Evolutionary conservation across 2,888 invertebrate species (phyloP), one percentile per base, ranked within the genome.

Genomic region (Erannis defoliaria): DNA sequence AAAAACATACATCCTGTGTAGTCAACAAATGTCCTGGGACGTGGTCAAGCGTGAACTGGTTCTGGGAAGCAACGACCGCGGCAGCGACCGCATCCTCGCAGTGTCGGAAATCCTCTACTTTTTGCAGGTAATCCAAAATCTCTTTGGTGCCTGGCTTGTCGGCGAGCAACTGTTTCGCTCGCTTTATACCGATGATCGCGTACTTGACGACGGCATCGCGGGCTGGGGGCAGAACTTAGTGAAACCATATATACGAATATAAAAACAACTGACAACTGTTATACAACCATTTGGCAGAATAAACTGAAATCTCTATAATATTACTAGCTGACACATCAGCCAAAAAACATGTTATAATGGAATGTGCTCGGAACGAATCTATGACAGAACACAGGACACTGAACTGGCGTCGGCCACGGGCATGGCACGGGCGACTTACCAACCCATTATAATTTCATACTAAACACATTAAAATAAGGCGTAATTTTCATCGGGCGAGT

Each of bases 21-120:
- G 95, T 96, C 43, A 96, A 86, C 63, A 96, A 85, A 74, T 94
- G 93, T 5, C 95, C 94, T 55, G 96, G 96, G n/a, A 97, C 93
- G 80, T 96, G 96, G 71, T 95, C 95, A 37, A 96, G 85, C 8
- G 94, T 94, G 48, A 96, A 94, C 48, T 93, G 85, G 66, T 94
- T 82, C 37, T 87, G 83, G 56, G 88, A 81, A 0, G 94, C 87
- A 14, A 95, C 80, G 12, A 79, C 78, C 1, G 94, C 93, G 3
- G 95, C 95, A 4, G 86, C 83, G 0, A 76, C 74, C 9, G 94
- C 90, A 68, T 95, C 94, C 64, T 93, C 90, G 63, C 93, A 93
- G 62, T 88, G 88, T 49, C 93, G 87, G 69, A 94, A 79, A 49
- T 91, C 89, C 45, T 93, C 92, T 1, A 93, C 88, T 64, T 89